Evolutionary conservation across 2,888 invertebrate species (phyloP).

Genomic region (Chrysodeixis includens): DNA sequence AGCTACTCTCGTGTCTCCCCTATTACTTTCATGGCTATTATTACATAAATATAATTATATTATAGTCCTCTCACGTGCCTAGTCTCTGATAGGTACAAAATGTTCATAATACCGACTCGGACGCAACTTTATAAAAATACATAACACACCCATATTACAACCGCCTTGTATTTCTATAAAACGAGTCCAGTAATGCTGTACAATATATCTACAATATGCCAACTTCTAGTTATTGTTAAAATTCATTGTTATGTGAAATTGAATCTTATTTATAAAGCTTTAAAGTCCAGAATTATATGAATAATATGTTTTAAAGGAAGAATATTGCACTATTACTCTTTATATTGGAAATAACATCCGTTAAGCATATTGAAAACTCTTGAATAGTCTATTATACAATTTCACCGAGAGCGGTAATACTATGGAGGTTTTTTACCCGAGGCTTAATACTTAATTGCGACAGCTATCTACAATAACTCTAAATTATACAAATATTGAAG

Average conservation of each 20-base stretch:
- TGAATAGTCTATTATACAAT: slow-evolving; percentile 26
- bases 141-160: slow-evolving; percentile 48
- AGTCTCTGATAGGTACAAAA: slow-evolving; percentile 79
- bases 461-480: neutral
- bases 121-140: slow-evolving; percentile 56
- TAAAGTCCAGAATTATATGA: slow-evolving; percentile 53
- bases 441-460: slow-evolving; percentile 12
- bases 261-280: slow-evolving; percentile 52
- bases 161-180: slow-evolving; percentile 54
- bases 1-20: slow-evolving; percentile 80
- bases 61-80: slow-evolving; percentile 84
- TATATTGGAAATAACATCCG: slow-evolving; percentile 43
- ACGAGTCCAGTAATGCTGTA: slow-evolving; percentile 73
- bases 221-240: slow-evolving; percentile 67
- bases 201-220: slow-evolving; percentile 81
- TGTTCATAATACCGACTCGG: slow-evolving; percentile 66
- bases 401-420: slow-evolving; percentile 40
- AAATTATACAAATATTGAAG: neutral
- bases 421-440: slow-evolving; percentile 22
- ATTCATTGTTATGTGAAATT: slow-evolving; percentile 70
- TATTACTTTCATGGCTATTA: slow-evolving; percentile 78
- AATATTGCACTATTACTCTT: slow-evolving; percentile 55
- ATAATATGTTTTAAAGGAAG: slow-evolving; percentile 40
- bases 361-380: slow-evolving; percentile 48
- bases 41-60: slow-evolving; percentile 83